Conservation (phyloP, 2,113 vertebrate genomes). For the Rutilus rutilus region DNA sequence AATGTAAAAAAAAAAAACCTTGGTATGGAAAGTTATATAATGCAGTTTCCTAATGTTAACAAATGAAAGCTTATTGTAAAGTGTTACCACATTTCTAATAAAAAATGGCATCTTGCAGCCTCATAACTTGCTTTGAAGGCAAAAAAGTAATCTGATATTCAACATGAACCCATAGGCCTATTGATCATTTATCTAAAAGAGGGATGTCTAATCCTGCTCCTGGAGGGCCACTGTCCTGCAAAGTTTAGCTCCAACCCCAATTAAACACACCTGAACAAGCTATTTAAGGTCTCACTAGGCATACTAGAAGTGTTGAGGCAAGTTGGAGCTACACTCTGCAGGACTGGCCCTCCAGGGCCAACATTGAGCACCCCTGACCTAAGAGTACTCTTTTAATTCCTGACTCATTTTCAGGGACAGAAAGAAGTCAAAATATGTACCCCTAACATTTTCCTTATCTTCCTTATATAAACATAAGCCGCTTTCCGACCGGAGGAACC, state of each 20-base stretch:
- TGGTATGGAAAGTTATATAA: constrained; percentile 35
- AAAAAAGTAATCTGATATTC: constrained; percentile 17
- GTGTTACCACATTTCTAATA: not conserved
- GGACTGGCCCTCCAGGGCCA: too few relatives aligned
- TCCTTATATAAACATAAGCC: constrained; percentile 28
- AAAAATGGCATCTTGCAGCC: constrained; percentile 23
- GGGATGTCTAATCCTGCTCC: too few relatives aligned
- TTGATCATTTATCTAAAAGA: not conserved
- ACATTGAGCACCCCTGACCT: too few relatives aligned
- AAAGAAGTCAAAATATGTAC: not conserved
- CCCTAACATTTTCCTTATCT: constrained; percentile 30
- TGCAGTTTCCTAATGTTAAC: too few relatives aligned
- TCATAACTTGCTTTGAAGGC: constrained; percentile 7
- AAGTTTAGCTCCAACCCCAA: too few relatives aligned
- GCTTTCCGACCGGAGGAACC: too few relatives aligned
- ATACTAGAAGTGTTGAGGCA: too few relatives aligned
- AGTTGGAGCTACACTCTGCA: too few relatives aligned
- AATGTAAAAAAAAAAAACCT: constrained; percentile 11
- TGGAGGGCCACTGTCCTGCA: too few relatives aligned
- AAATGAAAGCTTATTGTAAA: too few relatives aligned
- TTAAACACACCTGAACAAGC: too few relatives aligned
- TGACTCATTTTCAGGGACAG: not conserved
- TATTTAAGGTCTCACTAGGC: too few relatives aligned
- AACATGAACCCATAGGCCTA: constrained; percentile 12
- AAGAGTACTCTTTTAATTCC: not conserved